These are phyloP conservation scores for Ptiloglossa arizonensis DNA, from an alignment of 1,140 invertebrate genomes.

Conservation along the genomic window DNA sequence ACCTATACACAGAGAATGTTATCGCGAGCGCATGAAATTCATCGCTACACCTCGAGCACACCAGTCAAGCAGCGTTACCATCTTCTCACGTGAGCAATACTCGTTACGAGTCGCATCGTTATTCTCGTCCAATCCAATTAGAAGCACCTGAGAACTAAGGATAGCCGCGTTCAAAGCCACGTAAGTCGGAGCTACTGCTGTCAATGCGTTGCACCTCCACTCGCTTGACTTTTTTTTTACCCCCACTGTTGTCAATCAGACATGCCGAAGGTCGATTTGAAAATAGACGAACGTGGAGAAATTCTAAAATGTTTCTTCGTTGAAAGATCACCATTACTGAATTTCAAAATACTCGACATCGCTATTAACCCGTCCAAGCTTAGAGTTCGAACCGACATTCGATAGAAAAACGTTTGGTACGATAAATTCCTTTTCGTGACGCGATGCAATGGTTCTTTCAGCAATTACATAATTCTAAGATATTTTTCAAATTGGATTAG, in stretches of 20 bases:
- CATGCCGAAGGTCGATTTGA: conserved; percentile 23
- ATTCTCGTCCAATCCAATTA: conserved; percentile 54
- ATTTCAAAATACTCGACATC: too few species aligned
- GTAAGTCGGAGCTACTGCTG: background rate
- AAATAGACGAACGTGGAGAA: background rate
- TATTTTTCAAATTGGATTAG: too few species aligned
- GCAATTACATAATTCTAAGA: too few species aligned
- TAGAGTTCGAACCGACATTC: too few species aligned
- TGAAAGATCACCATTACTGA: conserved; percentile 2
- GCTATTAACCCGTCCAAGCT: too few species aligned
- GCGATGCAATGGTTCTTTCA: too few species aligned
- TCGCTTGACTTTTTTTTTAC: conserved; percentile 12
- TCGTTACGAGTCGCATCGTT: conserved; percentile 36
- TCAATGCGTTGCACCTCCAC: background rate
- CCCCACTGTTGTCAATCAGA: too few species aligned
- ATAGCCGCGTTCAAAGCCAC: conserved; percentile 40
- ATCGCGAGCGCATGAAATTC: conserved; percentile 24
- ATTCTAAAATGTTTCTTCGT: background rate
- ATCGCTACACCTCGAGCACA: conserved; percentile 14
- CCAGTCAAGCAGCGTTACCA: conserved; percentile 18
- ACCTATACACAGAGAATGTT: background rate
- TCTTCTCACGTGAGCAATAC: conserved; percentile 38
- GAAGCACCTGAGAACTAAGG: conserved; percentile 41
- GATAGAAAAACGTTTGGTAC: too few species aligned
- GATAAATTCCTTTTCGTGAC: too few species aligned